Conservation (phyloP, 2,113 vertebrate species). For the Myxocyprinus asiaticus region DNA sequence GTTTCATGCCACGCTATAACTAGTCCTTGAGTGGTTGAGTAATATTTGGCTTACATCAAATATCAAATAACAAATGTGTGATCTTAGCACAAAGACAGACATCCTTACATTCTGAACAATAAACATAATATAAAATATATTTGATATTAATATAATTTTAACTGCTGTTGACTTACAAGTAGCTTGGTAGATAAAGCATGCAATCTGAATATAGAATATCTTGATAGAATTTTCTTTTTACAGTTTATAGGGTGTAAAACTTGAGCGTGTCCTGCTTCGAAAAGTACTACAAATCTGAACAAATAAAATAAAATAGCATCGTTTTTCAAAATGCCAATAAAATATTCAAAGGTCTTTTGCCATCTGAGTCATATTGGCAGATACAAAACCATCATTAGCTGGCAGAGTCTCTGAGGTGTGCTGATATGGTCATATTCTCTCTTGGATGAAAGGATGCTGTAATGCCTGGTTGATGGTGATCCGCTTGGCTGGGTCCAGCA, state of each 20-base stretch:
- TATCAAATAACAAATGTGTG: not conserved
- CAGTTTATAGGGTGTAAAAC: not conserved
- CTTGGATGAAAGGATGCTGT: slow-evolving; percentile 98
- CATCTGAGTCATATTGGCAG: slow-evolving; percentile 38
- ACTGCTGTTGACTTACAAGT: slow-evolving; percentile 7
- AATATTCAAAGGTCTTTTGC: slow-evolving; percentile 45
- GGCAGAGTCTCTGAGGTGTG: slow-evolving; percentile 43
- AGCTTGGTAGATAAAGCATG: slow-evolving; percentile 18
- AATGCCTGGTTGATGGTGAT: slow-evolving; percentile 99
- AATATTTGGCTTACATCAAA: not conserved
- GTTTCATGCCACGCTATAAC: slow-evolving; percentile 64
- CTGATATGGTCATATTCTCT: slow-evolving; percentile 49
- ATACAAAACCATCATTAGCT: slow-evolving; percentile 51
- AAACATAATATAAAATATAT: slow-evolving; percentile 31
- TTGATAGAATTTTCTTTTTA: not conserved
- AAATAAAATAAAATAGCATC: slow-evolving; percentile 16
- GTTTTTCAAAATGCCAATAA: not conserved
- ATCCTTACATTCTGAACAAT: not conserved
- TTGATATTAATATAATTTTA: slow-evolving; percentile 15
- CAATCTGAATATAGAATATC: slow-evolving; percentile 15
- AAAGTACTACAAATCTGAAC: not conserved
- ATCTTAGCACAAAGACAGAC: not conserved
- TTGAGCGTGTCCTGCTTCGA: not conserved
- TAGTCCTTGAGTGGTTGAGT: slow-evolving; percentile 27
- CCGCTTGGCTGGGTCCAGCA: slow-evolving; percentile 98